Conservation (phyloP, 2,888 invertebrate species). For the Coleophora deauratella region DNA sequence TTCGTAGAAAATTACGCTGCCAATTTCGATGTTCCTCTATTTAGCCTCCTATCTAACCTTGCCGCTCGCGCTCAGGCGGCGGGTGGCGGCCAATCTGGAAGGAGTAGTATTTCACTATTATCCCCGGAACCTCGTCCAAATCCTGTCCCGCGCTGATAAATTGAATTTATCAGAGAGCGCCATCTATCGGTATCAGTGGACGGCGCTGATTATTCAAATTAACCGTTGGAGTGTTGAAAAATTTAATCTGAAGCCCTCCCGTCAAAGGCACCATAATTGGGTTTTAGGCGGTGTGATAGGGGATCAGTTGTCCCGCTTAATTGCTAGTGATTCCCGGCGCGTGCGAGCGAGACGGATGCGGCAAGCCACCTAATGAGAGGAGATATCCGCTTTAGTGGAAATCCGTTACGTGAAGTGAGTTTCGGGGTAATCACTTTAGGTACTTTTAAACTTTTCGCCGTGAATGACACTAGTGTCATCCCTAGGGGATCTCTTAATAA, state of each 20-base stretch:
- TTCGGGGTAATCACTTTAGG: slow-evolving; percentile 14
- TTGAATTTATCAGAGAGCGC: slow-evolving; percentile 15
- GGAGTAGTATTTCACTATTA: too few species aligned
- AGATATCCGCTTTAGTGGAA: too few species aligned
- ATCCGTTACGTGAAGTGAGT: not conserved
- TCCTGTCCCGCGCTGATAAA: slow-evolving; percentile 6
- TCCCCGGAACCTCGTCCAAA: too few species aligned
- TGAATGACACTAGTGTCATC: too few species aligned
- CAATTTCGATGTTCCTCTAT: too few species aligned
- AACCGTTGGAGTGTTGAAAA: slow-evolving; percentile 35
- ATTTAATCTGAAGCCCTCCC: slow-evolving; percentile 40
- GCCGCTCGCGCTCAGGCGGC: too few species aligned
- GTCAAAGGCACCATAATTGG: slow-evolving; percentile 26
- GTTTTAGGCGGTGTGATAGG: slow-evolving; percentile 14
- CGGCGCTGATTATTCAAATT: slow-evolving; percentile 27
- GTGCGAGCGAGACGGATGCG: not conserved
- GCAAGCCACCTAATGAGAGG: too few species aligned
- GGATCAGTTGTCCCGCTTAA: slow-evolving; percentile 11
- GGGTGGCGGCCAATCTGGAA: too few species aligned
- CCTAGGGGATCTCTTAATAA: too few species aligned
- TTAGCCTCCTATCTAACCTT: too few species aligned
- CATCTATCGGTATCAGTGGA: slow-evolving; percentile 14
- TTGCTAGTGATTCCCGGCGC: slow-evolving; percentile 3
- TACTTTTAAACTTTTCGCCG: too few species aligned
- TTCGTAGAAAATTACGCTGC: too few species aligned